A percentile compares a stretch with the other conserved stretches of the same genome.
Evolutionary conservation across 2,113 vertebrate species (phyloP).

Genomic region (Amphiprion percula): DNA sequence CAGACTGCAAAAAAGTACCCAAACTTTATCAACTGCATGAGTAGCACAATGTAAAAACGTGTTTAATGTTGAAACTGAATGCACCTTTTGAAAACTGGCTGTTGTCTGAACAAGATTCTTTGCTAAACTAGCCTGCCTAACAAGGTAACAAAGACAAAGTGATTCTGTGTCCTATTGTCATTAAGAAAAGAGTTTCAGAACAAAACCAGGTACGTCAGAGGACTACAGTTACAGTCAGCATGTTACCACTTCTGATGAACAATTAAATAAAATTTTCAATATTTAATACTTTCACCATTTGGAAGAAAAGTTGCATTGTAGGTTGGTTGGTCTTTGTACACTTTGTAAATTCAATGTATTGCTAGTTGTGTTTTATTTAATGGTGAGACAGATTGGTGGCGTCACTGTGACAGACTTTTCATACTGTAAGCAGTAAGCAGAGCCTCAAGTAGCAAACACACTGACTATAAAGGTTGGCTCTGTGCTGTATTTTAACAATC

Average conservation of each 20-base stretch:
- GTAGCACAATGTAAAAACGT: too few species aligned
- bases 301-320: background rate
- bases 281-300: background rate
- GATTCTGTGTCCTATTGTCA: background rate
- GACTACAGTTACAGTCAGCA: background rate
- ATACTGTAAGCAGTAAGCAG: background rate
- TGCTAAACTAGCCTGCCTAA: background rate
- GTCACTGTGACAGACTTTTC: constrained; percentile 6
- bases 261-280: background rate
- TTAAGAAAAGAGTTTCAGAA: background rate
- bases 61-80: background rate
- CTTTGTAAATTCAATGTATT: constrained; percentile 1
- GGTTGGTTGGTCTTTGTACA: constrained; percentile 3
- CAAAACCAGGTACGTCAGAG: background rate
- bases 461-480: background rate
- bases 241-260: background rate
- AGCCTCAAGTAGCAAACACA: background rate
- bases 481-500: background rate
- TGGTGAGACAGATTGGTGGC: too few species aligned
- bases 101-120: background rate
- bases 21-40: background rate
- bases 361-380: background rate
- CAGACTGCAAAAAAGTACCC: background rate
- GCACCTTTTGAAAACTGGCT: background rate
- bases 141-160: background rate